phyloP scores from a whole-genome alignment of 2,113 vertebrate genomes.

The Delphinus delphis region DNA sequence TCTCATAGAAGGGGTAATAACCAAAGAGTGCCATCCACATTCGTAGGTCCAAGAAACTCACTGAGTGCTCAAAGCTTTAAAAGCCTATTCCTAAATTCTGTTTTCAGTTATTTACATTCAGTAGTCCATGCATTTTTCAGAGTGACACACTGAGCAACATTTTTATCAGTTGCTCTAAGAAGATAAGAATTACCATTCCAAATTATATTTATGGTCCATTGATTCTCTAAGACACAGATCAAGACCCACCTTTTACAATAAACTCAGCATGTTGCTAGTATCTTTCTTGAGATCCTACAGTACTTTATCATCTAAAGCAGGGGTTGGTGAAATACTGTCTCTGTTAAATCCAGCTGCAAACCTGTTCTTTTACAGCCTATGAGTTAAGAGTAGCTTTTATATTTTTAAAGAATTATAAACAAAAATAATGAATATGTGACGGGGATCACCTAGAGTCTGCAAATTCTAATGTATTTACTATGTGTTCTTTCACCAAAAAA shows the following conservation, averaged over 20 bases:
- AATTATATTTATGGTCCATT: not conserved
- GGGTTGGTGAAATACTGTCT: not conserved
- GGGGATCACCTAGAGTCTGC: not conserved
- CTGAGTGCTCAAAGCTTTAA: not conserved
- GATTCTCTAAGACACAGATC: not conserved
- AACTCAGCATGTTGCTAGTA: not conserved
- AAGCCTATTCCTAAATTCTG: not conserved
- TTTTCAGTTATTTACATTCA: not conserved
- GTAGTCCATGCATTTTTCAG: not conserved
- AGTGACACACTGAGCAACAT: not conserved
- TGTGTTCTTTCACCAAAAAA: not conserved
- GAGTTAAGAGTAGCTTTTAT: not conserved
- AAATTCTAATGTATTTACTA: constrained; percentile 24
- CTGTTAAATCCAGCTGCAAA: not conserved
- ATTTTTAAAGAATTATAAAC: not conserved
- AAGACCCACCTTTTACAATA: not conserved
- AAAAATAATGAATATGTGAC: not conserved
- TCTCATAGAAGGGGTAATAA: not conserved
- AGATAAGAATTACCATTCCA: not conserved
- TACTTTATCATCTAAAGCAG: not conserved
- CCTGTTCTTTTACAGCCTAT: not conserved
- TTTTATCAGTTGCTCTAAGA: not conserved
- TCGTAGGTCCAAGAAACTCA: not conserved
- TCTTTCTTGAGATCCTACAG: not conserved
- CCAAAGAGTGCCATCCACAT: not conserved